phyloP scores from a whole-genome alignment of 2,113 vertebrate species.

The Rhegmatorhina hoffmannsi region DNA sequence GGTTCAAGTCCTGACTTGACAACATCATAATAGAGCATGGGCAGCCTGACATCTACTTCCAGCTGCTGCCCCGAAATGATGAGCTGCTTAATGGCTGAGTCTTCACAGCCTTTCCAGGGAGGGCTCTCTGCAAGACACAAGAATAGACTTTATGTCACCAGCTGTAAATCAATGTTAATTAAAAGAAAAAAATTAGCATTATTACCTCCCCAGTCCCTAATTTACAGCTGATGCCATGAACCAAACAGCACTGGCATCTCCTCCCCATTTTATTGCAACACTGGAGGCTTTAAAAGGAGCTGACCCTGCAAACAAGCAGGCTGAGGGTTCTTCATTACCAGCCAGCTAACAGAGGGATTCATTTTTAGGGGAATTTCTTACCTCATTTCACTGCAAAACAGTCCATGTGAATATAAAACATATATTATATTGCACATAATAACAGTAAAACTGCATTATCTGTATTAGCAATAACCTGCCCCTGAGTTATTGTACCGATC shows the following conservation, averaged over 20 bases:
- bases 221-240: background rate
- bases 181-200: background rate
- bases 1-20: conserved; percentile 73
- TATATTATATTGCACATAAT: background rate
- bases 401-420: background rate
- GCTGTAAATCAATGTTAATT: background rate
- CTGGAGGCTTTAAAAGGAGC: background rate
- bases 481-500: background rate
- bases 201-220: background rate
- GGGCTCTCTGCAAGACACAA: conserved; percentile 70
- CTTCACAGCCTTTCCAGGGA: conserved; percentile 78
- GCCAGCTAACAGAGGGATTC: background rate
- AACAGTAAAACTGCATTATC: background rate
- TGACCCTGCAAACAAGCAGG: background rate
- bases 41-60: conserved; percentile 74
- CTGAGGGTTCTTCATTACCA: background rate
- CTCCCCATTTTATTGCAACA: background rate
- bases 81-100: conserved; percentile 66
- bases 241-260: background rate
- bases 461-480: background rate
- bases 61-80: conserved; percentile 65
- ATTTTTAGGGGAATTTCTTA: background rate
- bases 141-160: background rate
- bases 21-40: conserved; percentile 71
- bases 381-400: background rate